phyloP scores from a whole-genome alignment of 1,140 invertebrate genomes.

The Drosophila sucinea region DNA sequence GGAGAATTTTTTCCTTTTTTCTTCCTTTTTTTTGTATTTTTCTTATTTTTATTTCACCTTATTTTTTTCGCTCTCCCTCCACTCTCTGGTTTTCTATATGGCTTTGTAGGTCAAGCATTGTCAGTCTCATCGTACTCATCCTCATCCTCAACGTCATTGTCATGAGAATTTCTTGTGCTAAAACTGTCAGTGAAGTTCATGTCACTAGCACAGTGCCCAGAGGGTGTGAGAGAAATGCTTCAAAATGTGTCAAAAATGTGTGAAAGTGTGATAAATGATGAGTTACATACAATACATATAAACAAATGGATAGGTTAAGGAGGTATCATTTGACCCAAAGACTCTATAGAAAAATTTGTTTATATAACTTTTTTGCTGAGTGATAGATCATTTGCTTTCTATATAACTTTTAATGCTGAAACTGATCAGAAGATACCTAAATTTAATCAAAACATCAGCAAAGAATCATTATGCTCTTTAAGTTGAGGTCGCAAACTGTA shows the following conservation, averaged over 20 bases:
- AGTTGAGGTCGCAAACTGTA: too few relatives aligned
- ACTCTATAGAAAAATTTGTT: too few relatives aligned
- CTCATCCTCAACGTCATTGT: slow-evolving; percentile 48
- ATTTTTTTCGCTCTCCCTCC: neutral
- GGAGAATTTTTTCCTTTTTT: slow-evolving; percentile 22
- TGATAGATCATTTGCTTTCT: too few relatives aligned
- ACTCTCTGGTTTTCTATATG: neutral
- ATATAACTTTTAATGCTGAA: too few relatives aligned
- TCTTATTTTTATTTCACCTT: neutral
- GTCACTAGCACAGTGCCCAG: slow-evolving; percentile 40
- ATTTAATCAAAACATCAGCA: too few relatives aligned
- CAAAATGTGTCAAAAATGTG: neutral
- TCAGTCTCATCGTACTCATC: slow-evolving; percentile 37
- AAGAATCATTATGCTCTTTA: too few relatives aligned
- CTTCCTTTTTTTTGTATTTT: neutral
- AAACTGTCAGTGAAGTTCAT: slow-evolving; percentile 68
- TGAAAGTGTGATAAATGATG: neutral
- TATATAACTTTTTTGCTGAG: too few relatives aligned
- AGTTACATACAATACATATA: neutral
- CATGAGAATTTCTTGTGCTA: slow-evolving; percentile 57
- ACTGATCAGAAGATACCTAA: too few relatives aligned
- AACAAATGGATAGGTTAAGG: neutral
- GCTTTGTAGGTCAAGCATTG: slow-evolving; percentile 70
- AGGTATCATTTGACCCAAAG: too few relatives aligned
- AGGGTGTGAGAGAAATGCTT: neutral